Conservation (phyloP, 2,113 vertebrate genomes). For the Pheucticus melanocephalus region DNA sequence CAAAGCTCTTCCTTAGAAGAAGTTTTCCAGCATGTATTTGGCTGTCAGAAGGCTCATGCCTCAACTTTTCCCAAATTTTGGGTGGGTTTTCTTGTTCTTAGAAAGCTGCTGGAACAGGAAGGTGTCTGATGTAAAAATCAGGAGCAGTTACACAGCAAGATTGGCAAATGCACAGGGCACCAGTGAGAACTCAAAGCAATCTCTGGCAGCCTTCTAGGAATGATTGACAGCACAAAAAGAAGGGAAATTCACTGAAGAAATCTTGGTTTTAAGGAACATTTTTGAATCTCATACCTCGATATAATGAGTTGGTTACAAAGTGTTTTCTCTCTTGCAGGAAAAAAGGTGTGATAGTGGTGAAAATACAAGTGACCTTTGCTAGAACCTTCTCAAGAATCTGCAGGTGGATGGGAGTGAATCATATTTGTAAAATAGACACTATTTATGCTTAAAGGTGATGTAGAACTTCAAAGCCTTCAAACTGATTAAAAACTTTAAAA, state of each 20-base stretch:
- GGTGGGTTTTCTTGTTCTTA: background rate
- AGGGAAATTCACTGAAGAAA: background rate
- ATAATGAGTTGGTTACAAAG: background rate
- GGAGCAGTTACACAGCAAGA: background rate
- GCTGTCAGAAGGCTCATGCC: background rate
- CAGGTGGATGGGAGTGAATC: background rate
- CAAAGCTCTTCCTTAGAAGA: background rate
- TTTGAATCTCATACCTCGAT: background rate
- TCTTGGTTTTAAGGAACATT: background rate
- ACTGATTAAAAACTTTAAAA: background rate
- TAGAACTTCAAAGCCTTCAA: background rate
- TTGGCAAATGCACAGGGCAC: background rate
- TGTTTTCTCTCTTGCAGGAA: constrained; percentile 1
- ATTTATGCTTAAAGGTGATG: constrained; percentile 8
- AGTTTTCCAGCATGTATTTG: background rate
- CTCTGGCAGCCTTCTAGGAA: background rate
- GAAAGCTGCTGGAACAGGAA: background rate
- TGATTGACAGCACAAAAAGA: background rate
- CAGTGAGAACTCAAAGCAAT: background rate
- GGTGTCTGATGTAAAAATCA: background rate
- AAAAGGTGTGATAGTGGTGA: background rate
- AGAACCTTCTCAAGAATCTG: background rate
- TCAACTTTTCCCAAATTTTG: background rate
- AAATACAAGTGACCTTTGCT: background rate
- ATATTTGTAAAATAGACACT: background rate